Evolutionary conservation across 2,888 invertebrate genomes (phyloP).

Genomic region (Nowickia ferox): DNA sequence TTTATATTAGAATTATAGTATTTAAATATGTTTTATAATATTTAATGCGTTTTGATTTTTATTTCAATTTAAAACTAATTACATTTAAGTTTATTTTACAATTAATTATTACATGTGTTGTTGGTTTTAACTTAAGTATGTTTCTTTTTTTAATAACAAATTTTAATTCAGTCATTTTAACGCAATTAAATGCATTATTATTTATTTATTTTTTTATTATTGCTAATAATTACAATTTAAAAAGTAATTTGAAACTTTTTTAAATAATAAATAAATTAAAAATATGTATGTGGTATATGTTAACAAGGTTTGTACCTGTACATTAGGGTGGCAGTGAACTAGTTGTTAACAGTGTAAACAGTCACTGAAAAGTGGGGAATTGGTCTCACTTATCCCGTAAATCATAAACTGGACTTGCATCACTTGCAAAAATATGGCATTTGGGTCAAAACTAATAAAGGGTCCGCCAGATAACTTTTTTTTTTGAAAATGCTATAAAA

Average conservation of each 20-base stretch:
- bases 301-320: background rate
- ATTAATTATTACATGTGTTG: constrained; percentile 24
- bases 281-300: background rate
- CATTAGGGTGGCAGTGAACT: constrained; percentile 6
- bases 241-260: constrained; percentile 25
- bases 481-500: too few species aligned
- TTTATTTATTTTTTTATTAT: background rate
- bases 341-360: background rate
- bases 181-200: constrained; percentile 78
- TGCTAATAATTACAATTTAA: constrained; percentile 47
- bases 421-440: too few species aligned
- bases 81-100: constrained; percentile 60
- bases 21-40: constrained; percentile 16
- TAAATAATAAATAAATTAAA: constrained; percentile 50
- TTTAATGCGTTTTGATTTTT: constrained; percentile 20
- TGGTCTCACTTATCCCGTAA: background rate
- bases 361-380: too few species aligned
- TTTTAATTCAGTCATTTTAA: constrained; percentile 81
- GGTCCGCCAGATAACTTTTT: too few species aligned
- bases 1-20: constrained; percentile 30
- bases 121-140: constrained; percentile 52
- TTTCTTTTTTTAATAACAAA: constrained; percentile 60
- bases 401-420: background rate
- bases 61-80: constrained; percentile 63
- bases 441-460: too few species aligned